Evolutionary conservation across 2,888 invertebrate species (phyloP), one percentile per base, ranked within the genome.

Genomic region (Melieria omissa): DNA sequence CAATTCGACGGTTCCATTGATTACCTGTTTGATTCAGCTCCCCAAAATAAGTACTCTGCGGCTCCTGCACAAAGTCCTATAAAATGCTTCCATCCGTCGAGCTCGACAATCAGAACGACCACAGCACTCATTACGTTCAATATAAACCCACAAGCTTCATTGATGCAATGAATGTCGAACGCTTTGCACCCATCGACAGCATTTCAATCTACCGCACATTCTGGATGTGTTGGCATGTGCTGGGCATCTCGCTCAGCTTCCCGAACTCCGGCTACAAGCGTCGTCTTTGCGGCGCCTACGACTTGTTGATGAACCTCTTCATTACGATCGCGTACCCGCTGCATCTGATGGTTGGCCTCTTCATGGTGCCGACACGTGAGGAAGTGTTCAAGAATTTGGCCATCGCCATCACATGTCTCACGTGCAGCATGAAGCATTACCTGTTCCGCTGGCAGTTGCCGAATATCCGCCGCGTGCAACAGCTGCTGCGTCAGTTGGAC

Each of bases 341-440:
- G 16, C 83, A 82, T 63, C 63, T 82, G 29, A 58, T 77, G 4
- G 41, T 80, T 4, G 76, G 77, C 1, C 68, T 82, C 4, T 58
- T 77, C 14, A 29, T 73, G 6, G 44, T 73, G 6, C 65, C 66
- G 0, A 16, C 69, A 0, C 47, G 74, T 5, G 75, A 60, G 7
- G 75, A 76, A 6, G 58, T 75, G 4, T 76, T 73, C 45, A 78
- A 74, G 46, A 78, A 77, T 57, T 71, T 78, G 12, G 62, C 75
- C 0, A 78, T 77, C 41, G 74, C 65, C 16, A 67, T 78, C 14
- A 77, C 77, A 5, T 72, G 72, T 16, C 58, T 75, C 0, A 70
- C 74, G 1, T 73, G 75, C 46, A 74, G 73, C 16, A 49, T 75
- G 8, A 77, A 79, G 41, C 69, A 69, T 54, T 68, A 71, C 41